Evolutionary conservation across 2,113 vertebrate genomes (phyloP).

Genomic region (Glaucomys volans): DNA sequence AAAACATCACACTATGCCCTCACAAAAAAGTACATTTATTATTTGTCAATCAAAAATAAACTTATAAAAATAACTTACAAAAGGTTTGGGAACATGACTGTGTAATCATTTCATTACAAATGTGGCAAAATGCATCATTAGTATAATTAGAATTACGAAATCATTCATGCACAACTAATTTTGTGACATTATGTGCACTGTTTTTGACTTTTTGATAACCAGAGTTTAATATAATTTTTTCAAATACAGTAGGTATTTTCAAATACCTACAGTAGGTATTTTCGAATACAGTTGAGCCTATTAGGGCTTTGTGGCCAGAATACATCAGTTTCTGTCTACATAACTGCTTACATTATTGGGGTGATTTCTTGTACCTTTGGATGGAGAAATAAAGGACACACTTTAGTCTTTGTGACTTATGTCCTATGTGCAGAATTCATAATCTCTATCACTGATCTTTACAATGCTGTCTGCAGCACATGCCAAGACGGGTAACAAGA

Average conservation of each 20-base stretch:
- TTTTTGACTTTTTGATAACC: neutral
- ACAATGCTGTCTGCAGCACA: neutral
- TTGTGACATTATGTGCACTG: neutral
- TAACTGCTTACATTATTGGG: neutral
- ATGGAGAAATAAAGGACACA: neutral
- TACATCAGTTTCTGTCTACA: neutral
- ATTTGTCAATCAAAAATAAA: neutral
- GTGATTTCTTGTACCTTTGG: slow-evolving; percentile 16
- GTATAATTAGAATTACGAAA: neutral
- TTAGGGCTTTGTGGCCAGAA: neutral
- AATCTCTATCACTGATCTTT: slow-evolving; percentile 38
- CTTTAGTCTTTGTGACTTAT: slow-evolving; percentile 27
- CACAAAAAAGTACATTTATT: neutral
- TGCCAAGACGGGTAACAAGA: slow-evolving; percentile 62
- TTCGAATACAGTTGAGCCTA: neutral
- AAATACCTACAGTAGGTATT: too few relatives aligned
- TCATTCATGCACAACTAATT: neutral
- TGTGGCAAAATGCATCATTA: neutral
- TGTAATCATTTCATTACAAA: neutral
- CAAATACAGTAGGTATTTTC: too few relatives aligned
- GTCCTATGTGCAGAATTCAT: neutral
- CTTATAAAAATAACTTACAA: neutral
- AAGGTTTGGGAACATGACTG: neutral
- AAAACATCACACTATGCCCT: neutral
- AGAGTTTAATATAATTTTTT: too few relatives aligned